A percentile compares a stretch with the other conserved stretches of the same genome.
phyloP scores from a whole-genome alignment of 2,797 vertebrate genomes.

The Macroramphosus scolopax region DNA sequence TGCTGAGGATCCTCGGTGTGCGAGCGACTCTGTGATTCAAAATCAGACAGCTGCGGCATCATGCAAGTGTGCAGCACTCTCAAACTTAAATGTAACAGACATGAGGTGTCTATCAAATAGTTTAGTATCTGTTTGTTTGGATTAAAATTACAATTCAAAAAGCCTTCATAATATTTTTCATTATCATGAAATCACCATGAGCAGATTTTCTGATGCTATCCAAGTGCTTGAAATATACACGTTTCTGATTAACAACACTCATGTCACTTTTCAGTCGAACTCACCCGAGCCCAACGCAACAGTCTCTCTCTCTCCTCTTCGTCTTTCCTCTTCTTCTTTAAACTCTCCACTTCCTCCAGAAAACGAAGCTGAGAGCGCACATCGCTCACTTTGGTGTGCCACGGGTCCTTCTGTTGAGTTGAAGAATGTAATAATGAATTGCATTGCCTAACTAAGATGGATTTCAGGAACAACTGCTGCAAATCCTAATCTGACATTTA shows the following conservation, averaged over 20 bases:
- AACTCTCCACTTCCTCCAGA: slow-evolving; percentile 87
- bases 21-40: slow-evolving; percentile 82
- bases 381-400: slow-evolving; percentile 79
- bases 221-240: no score
- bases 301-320: slow-evolving; percentile 88
- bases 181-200: no score
- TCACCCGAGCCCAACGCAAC: slow-evolving; percentile 87
- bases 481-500: no score
- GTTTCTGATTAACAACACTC: no score
- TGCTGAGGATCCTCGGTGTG: slow-evolving; percentile 89
- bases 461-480: no score
- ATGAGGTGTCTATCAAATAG: no score
- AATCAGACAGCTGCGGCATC: slow-evolving; percentile 2
- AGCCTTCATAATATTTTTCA: no score
- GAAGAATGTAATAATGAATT: neutral
- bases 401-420: slow-evolving; percentile 76
- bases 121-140: no score
- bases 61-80: neutral
- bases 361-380: slow-evolving; percentile 88
- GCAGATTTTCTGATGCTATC: no score
- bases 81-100: no score
- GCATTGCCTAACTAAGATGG: neutral
- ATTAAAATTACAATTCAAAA: no score
- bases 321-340: slow-evolving; percentile 86
- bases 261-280: neutral